Conservation (phyloP, 2,888 invertebrate genomes). For the Lasioglossum villosulum region DNA sequence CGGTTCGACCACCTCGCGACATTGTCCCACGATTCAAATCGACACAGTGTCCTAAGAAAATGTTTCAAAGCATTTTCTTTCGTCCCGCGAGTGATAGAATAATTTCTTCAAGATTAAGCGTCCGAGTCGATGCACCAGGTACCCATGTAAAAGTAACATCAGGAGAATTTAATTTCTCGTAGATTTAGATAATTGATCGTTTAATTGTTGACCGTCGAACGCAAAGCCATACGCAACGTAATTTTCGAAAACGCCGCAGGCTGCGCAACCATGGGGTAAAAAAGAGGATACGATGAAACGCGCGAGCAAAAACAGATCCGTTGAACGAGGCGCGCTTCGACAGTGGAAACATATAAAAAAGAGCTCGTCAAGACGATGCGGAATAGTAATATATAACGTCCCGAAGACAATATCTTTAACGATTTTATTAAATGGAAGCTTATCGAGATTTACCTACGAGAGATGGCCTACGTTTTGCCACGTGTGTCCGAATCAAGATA, state of each 20-base stretch:
- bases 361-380: conserved; percentile 73
- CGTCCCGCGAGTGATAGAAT: neutral
- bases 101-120: neutral
- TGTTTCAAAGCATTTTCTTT: neutral
- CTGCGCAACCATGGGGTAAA: conserved; percentile 16
- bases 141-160: neutral
- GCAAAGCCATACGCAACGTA: conserved; percentile 38
- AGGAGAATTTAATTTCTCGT: neutral
- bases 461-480: conserved; percentile 73
- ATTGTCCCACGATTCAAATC: neutral
- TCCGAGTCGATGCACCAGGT: neutral
- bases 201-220: conserved; percentile 28
- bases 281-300: conserved; percentile 26
- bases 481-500: conserved; percentile 61
- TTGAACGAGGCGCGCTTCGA: conserved; percentile 54
- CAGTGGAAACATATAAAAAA: conserved; percentile 52
- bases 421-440: conserved; percentile 64
- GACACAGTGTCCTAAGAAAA: neutral
- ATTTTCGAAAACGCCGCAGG: conserved; percentile 33
- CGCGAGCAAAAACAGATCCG: conserved; percentile 36
- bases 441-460: conserved; percentile 66
- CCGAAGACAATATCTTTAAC: conserved; percentile 81
- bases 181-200: neutral
- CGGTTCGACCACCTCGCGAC: conserved; percentile 33
- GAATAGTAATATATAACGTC: conserved; percentile 82